Evolutionary conservation across 2,888 invertebrate genomes (phyloP).

Genomic region (Leptura quadrifasciata): DNA sequence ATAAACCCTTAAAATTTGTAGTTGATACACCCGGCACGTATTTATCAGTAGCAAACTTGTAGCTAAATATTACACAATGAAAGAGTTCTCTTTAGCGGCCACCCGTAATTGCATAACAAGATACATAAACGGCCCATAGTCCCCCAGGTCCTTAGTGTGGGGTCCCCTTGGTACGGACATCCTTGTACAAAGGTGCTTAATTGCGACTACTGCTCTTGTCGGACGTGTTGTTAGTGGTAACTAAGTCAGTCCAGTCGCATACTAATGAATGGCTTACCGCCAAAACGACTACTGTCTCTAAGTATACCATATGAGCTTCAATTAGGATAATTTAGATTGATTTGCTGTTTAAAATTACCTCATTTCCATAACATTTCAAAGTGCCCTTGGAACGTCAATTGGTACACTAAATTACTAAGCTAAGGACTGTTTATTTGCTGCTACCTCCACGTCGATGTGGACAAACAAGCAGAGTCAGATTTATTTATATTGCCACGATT

Average conservation of each 20-base stretch:
- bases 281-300: slow-evolving; percentile 47
- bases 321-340: slow-evolving; percentile 59
- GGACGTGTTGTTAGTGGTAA: slow-evolving; percentile 57
- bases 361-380: slow-evolving; percentile 47
- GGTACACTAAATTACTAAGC: slow-evolving; percentile 24
- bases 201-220: slow-evolving; percentile 58
- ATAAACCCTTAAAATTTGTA: no score
- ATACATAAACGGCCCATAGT: slow-evolving; percentile 25
- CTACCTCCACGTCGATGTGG: slow-evolving; percentile 8
- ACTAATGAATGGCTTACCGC: slow-evolving; percentile 58
- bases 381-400: slow-evolving; percentile 35
- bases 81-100: slow-evolving; percentile 29
- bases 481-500: slow-evolving; percentile 17
- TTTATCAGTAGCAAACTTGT: not conserved
- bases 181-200: slow-evolving; percentile 59
- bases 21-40: no score
- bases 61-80: not conserved
- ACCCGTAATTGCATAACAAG: slow-evolving; percentile 42
- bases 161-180: slow-evolving; percentile 50
- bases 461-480: slow-evolving; percentile 11
- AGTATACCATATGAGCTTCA: slow-evolving; percentile 50
- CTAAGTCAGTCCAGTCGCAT: slow-evolving; percentile 54
- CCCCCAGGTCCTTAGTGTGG: slow-evolving; percentile 53
- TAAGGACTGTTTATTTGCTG: slow-evolving; percentile 24
- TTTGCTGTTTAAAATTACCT: slow-evolving; percentile 49